A percentile compares a stretch with the other conserved stretches of the same genome.
Evolutionary conservation across 2,113 vertebrate genomes (phyloP).

Genomic region (Leucoraja erinaceus): DNA sequence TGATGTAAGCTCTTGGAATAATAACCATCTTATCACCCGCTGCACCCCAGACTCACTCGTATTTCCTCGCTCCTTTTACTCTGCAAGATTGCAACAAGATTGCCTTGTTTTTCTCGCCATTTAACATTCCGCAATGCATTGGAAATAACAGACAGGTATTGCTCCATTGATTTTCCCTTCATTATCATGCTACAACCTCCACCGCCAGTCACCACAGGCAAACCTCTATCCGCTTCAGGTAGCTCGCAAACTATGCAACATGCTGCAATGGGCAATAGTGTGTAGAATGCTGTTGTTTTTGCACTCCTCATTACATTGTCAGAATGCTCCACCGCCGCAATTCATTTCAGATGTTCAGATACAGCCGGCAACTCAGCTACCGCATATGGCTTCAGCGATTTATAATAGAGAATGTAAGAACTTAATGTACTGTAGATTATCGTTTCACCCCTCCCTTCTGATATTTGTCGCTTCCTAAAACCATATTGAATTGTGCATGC

Average conservation of each 20-base stretch:
- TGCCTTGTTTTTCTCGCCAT: no score
- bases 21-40: background rate
- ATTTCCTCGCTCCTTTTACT: background rate
- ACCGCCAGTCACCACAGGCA: background rate
- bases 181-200: background rate
- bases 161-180: background rate
- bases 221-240: background rate
- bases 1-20: background rate
- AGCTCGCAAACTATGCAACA: slow-evolving; percentile 17
- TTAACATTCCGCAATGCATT: background rate
- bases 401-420: background rate
- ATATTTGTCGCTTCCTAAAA: background rate
- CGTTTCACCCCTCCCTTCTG: background rate
- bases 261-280: background rate
- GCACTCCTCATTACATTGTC: background rate
- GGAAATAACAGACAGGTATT: slow-evolving; percentile 7
- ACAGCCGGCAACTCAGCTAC: background rate
- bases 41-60: background rate
- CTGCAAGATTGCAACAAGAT: background rate
- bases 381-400: background rate
- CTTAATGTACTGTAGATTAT: background rate
- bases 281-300: background rate
- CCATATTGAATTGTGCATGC: no score
- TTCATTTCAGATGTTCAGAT: background rate
- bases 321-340: background rate